Evolutionary conservation across 2,797 vertebrate genomes (phyloP), one percentile per base, ranked within the genome.

Genomic region (Petrocephalus schoutedeni): DNA sequence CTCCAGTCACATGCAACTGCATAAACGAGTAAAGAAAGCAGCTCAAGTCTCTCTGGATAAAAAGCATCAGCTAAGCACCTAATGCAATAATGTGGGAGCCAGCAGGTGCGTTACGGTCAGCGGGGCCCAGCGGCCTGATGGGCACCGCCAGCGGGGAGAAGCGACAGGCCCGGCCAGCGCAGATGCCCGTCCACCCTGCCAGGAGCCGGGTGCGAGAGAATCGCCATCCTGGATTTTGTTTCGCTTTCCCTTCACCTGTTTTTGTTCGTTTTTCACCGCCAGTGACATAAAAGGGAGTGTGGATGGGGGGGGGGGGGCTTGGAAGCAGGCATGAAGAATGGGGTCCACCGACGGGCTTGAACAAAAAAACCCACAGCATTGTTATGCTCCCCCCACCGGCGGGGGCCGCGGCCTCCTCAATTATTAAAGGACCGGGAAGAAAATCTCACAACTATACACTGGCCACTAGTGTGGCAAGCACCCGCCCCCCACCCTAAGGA

Each of bases 381-480:
- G 32, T 85, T 59, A 45, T 10, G 45, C 54, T 85, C 59, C 28
- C 16, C 87, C 14, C 28, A 67, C 56, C 23, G 21, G 49, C 14
- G 51, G 59, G 59, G 85, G 49, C 82, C 16, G 51, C 32, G 0
- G 51, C 10, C 87, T 28, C 28, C 23, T 88, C 45, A 86, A 86
- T 85, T 85, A 88, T 88, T 88, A 85, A 85, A 88, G 61, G 21
- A 3, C 21, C 61, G 67, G 54, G 56, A 74, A 85, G 82, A 71
- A 71, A 74, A 41, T 85, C 87, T 85, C 87, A 85, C 45, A 71
- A 21, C 84, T 86, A 57, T 51, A 83, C 19, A 36, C 23, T 19
- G 12, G 16, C 19, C 19, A 36, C 49, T 19, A n/a, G 16, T 16
- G 19, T 53, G 41, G n/a, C 82, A 12, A 21, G 23, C 49, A 77